Evolutionary conservation across 1,140 invertebrate species (phyloP).

Genomic region (Dufourea novaeangliae): DNA sequence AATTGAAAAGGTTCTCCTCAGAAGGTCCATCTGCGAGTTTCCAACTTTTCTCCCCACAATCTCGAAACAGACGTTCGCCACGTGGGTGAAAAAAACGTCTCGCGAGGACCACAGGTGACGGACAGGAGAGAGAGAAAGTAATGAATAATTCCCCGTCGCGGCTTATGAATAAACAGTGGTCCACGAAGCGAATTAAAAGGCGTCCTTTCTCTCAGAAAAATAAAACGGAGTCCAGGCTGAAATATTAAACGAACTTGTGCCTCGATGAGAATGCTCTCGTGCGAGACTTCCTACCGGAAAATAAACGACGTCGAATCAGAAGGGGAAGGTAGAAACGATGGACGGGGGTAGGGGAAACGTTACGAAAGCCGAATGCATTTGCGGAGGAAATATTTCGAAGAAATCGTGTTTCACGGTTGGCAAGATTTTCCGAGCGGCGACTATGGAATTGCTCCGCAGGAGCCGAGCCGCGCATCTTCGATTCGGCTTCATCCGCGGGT

Average conservation of each 20-base stretch:
- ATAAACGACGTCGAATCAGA: background rate
- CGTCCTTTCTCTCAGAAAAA: background rate
- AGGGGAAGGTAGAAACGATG: too few relatives aligned
- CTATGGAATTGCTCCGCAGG: slow-evolving; percentile 24
- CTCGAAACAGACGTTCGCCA: background rate
- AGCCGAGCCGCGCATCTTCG: slow-evolving; percentile 31
- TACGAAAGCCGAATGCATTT: background rate
- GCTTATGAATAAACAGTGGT: slow-evolving; percentile 38
- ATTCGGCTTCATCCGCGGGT: slow-evolving; percentile 3
- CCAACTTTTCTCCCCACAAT: background rate
- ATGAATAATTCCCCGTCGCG: slow-evolving; percentile 34
- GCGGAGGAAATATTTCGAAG: slow-evolving; percentile 1
- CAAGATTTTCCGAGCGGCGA: slow-evolving; percentile 35
- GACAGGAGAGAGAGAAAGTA: slow-evolving; percentile 1
- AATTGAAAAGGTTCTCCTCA: too few relatives aligned
- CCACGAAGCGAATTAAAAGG: slow-evolving; percentile 24
- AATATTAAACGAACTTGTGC: slow-evolving; percentile 21
- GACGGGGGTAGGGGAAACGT: too few relatives aligned
- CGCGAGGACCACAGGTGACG: background rate
- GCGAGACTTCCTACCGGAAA: background rate
- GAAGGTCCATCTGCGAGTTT: too few relatives aligned
- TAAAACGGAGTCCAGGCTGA: background rate
- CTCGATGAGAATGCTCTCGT: background rate
- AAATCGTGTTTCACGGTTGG: slow-evolving; percentile 30
- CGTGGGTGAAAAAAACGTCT: background rate